A percentile compares a stretch with the other conserved stretches of the same genome.
Conservation (phyloP, 2,797 vertebrate genomes). For the Moxostoma hubbsi region DNA sequence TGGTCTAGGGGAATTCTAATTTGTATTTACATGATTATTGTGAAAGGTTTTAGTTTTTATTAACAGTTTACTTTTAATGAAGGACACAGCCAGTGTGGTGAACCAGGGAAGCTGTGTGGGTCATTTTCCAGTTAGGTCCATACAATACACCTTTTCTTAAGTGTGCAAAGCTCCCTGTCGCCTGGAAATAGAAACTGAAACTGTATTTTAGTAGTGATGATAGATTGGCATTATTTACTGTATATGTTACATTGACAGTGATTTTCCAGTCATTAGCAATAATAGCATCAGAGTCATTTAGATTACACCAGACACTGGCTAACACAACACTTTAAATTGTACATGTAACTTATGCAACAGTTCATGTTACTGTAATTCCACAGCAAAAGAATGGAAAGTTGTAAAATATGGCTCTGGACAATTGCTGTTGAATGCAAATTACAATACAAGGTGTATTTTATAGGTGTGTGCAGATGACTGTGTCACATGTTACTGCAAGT, state of each 20-base stretch:
- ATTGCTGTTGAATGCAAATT: slow-evolving; percentile 1
- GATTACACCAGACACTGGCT: not conserved
- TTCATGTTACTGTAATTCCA: slow-evolving; percentile 5
- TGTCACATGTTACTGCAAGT: not conserved
- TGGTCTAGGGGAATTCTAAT: too few species aligned
- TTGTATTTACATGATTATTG: not conserved
- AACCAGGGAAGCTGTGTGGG: not conserved
- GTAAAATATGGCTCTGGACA: not conserved
- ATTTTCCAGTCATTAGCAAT: not conserved
- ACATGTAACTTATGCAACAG: not conserved
- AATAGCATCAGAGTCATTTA: not conserved
- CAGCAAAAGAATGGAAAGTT: slow-evolving; percentile 34
- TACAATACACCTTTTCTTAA: too few species aligned
- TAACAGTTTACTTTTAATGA: not conserved
- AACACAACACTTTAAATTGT: not conserved
- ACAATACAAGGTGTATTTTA: not conserved
- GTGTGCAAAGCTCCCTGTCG: too few species aligned
- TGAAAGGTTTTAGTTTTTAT: not conserved
- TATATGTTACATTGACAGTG: not conserved
- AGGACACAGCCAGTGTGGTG: not conserved
- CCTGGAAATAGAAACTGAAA: too few species aligned
- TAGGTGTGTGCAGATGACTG: slow-evolving; percentile 22
- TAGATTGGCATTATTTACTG: not conserved
- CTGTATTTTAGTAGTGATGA: not conserved
- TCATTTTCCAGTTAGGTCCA: too few species aligned